Base-by-base conservation (phyloP, 2,797 vertebrate species). In the Otolemur crassicaudatus region DNA sequence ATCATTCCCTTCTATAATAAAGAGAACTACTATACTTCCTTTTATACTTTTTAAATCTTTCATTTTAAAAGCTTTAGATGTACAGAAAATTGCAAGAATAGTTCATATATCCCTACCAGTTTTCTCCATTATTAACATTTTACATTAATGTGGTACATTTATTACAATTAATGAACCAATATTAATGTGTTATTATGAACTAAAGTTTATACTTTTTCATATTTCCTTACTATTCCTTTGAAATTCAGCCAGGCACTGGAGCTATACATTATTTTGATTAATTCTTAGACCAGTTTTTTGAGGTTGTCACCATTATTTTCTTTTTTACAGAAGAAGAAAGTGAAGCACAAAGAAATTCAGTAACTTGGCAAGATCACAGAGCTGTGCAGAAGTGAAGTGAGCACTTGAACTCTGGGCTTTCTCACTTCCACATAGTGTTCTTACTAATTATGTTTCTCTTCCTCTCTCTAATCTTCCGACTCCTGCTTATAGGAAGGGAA, bases 1-100 rank as follows among this genome's bases (percentile, higher is more conserved):
- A 80, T 46, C 73, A 56, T 76, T 73, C 17, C 11, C 46, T 79
- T 58, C 72, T 61, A 16, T 88, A 93, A 77, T 27, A 85, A 88
- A 29, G 22, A 79, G 56, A 77, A 40, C 29, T 94, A 63, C 53
- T 85, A 19, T 37, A 91, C 34, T 91, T 56, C 19, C 90, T 81
- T 92, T 69, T 43, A 80, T 58, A 58, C n/a, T 91, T 95, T 91
- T 80, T 4, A 95, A 95, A 88, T 40, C 17, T 76, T 96, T 90
- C 70, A 69, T 91, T 81, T 96, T 63, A 75, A 10, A 87, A 43
- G 72, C 76, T 97, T 72, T 34, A 72, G 13, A 46, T 88, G 86
- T 92, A 85, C 6, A 73, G 82, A 77, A 92, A 86, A 81, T 76
- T 69, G 7, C 49, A 19, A 85, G 60, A 37, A 43, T 31, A 86